Evolutionary conservation across 2,888 invertebrate species (phyloP), one percentile per base, ranked within the genome.

Genomic region (Pammene fasciana): DNA sequence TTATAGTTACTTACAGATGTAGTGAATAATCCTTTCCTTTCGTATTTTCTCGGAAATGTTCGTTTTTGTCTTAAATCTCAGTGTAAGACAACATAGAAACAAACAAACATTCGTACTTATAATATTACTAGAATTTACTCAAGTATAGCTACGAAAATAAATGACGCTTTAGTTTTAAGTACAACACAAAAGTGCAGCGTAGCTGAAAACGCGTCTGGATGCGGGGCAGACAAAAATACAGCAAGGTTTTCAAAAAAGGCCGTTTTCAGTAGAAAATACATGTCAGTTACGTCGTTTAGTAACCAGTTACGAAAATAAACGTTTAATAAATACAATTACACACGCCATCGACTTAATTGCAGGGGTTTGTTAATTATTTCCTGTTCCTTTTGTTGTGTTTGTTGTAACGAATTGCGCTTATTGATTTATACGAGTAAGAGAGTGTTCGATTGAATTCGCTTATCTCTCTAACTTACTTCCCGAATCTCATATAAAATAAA

Each of bases 321-420:
- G 57, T 68, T 65, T 68, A 65, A 68, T 68, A 68, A 68, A 68
- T 59, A 65, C 64, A 65, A 68, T 68, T 68, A 68, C 68, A 68
- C 68, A 68, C 68, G 52, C 68, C 57, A 68, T 68, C 68, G 52
- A 52, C 50, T 64, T 68, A 68, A 68, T 65, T 65, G 68, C 64
- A 57, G 57, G 68, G 68, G 64, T 68, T 62, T 68, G 68, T 64
- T 68, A 57, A 68, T 68, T 68, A 59, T 65, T 64, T 52, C 45
- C 64, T 11, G 38, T 45, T 52, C 45, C 57, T 65, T 68, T 34
- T 56, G 62, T 64, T 65, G 45, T 50, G 13, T 18, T 34, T 34
- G 10, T 41, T 34, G 66, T 50, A 18, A 59, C 59, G 43, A 43
- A 50, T 57, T 67, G 26, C 34, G 26, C 38, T 52, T 67, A 43